Base-by-base conservation (phyloP, 2,797 vertebrate species). In the Ptychadena robeensis region DNA sequence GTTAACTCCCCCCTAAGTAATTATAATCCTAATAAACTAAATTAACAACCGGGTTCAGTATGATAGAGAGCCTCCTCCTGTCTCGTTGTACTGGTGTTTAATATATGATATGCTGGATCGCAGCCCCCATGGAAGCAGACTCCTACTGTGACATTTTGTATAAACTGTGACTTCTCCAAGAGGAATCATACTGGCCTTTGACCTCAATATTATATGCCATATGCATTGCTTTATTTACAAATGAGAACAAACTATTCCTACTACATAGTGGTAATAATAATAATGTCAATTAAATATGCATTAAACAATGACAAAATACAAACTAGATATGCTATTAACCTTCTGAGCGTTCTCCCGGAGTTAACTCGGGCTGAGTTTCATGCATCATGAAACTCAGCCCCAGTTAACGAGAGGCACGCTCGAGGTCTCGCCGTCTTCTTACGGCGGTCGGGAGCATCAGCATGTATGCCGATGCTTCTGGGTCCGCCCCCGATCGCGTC, bases 11-110 rank as follows among this genome's bases (percentile, higher is more conserved):
- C 67, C 85, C 83, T 72, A 8, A 53, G 67, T 86, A 87, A 88
- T 87, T 82, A 79, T 73, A 66, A 78, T 79, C 73, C 73, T 61
- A 87, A 86, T 88, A 82, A 86, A 86, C 85, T 81, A 85, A 80
- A 86, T 86, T 86, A 87, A 85, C 84, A 65, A 35, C 2, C 64
- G 83, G 69, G 85, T 81, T 44, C 38, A 25, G 75, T 28, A 22
- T 85, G 78, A 81, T 71, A 76, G 76, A 69, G 73, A 87, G 88
- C 74, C 69, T 87, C 80, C 80, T 85, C 86, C 86, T 80, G 79
- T 38, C 81, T 86, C 18, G 14, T 61, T 61, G 72, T 5, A 8
- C 37, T 87, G 86, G 85, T 83, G 64, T 9, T 73, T 14, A 82
- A 73, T 48, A 59, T 78, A 85, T 31, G 40, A 67, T 71, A 79